phyloP scores from a whole-genome alignment of 2,888 invertebrate species.

The Nasonovia ribisnigri region DNA sequence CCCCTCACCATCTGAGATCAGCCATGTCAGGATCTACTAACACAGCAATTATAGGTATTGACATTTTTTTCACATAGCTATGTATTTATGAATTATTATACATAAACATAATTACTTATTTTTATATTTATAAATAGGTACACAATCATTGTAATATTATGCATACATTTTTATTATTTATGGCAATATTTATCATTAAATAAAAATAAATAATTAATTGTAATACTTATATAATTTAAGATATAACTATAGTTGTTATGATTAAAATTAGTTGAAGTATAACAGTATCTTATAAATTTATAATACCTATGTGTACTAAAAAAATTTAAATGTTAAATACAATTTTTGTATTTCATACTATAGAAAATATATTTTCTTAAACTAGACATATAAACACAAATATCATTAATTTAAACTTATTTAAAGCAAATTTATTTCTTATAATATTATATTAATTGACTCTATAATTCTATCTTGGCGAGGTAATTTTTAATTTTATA shows the following conservation, averaged over 20 bases:
- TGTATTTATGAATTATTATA: background rate
- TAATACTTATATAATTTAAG: background rate
- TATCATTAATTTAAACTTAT: background rate
- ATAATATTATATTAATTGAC: background rate
- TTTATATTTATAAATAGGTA: background rate
- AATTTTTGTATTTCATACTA: background rate
- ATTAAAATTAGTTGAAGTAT: conserved; percentile 7
- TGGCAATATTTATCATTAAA: conserved; percentile 39
- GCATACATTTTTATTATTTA: background rate
- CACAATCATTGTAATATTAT: background rate
- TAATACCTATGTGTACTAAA: background rate
- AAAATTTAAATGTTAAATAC: background rate
- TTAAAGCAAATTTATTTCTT: background rate
- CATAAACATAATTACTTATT: background rate
- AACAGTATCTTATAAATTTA: background rate
- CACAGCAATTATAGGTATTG: background rate
- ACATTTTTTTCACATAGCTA: background rate
- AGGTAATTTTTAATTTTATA: background rate
- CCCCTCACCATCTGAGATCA: too few relatives aligned
- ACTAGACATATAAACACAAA: background rate
- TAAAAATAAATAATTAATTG: conserved; percentile 18
- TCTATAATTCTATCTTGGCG: background rate
- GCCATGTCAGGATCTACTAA: background rate
- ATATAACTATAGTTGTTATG: background rate
- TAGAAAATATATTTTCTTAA: background rate